Conservation (phyloP, 2,888 invertebrate genomes). For the Drosophila subquinaria region DNA sequence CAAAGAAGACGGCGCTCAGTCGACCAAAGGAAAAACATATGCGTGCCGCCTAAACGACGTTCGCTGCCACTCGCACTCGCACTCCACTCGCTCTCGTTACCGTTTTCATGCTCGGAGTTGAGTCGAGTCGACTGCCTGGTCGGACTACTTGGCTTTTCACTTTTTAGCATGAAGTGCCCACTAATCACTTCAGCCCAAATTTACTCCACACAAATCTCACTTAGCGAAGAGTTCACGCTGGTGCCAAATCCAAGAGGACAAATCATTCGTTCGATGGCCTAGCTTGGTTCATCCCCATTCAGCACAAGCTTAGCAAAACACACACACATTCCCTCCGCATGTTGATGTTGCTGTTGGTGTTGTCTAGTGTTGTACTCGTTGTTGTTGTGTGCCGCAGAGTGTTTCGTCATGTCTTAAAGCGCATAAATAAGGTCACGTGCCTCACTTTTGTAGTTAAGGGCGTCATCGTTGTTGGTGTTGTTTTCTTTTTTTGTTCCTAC, state of each 20-base stretch:
- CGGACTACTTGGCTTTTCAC: conserved; percentile 81
- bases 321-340: conserved; percentile 17
- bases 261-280: conserved; percentile 30
- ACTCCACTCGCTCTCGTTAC: conserved; percentile 67
- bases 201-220: conserved; percentile 71
- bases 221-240: conserved; percentile 45
- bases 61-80: conserved; percentile 78
- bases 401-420: conserved; percentile 80
- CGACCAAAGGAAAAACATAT: conserved; percentile 78
- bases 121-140: background rate
- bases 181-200: conserved; percentile 79
- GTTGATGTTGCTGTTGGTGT: conserved; percentile 24
- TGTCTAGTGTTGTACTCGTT: conserved; percentile 29
- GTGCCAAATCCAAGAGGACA: conserved; percentile 42
- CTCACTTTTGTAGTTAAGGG: conserved; percentile 61
- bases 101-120: conserved; percentile 2
- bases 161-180: conserved; percentile 79
- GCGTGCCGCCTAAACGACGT: conserved; percentile 81
- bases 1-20: conserved; percentile 52
- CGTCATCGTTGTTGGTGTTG: conserved; percentile 1
- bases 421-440: conserved; percentile 85
- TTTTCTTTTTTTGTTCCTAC: conserved; percentile 22
- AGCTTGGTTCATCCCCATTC: conserved; percentile 5
- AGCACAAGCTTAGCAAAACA: conserved; percentile 45
- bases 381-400: conserved; percentile 46